Percentiles rank a stretch among this genome's conserved stretches.
Evolutionary conservation across 2,797 vertebrate genomes (phyloP).

Genomic region (Enteromius fasciolatus): DNA sequence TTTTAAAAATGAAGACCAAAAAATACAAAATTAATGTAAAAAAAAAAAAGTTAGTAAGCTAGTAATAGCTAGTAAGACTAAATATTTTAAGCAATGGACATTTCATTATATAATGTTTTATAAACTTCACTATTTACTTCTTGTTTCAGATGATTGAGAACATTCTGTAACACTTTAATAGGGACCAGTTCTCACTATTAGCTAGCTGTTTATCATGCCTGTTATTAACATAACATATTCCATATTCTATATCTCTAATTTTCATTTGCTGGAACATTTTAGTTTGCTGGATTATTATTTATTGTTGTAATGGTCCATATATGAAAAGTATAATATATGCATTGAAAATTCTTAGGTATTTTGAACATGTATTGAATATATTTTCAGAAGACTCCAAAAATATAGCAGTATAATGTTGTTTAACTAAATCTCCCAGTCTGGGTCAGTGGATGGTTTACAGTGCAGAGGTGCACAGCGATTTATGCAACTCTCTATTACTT

Average conservation of each 20-base stretch:
- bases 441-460: conserved; percentile 17
- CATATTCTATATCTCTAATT: too few relatives aligned
- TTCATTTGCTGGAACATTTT: too few relatives aligned
- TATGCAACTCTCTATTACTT: conserved; percentile 26
- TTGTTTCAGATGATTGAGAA: background rate
- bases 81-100: background rate
- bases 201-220: background rate
- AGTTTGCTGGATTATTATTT: too few relatives aligned
- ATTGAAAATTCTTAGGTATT: background rate
- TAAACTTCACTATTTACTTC: background rate
- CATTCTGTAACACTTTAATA: background rate
- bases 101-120: background rate
- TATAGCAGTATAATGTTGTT: background rate
- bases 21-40: background rate
- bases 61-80: too few relatives aligned
- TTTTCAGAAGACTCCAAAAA: background rate
- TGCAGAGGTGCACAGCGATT: background rate
- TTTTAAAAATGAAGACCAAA: background rate
- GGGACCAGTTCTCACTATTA: too few relatives aligned
- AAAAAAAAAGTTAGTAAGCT: too few relatives aligned
- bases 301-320: background rate
- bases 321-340: background rate
- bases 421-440: background rate
- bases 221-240: background rate
- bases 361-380: background rate